These are phyloP conservation scores for Drosophila mayri DNA, from an alignment of 1,140 invertebrate genomes.

Conservation along the genomic window DNA sequence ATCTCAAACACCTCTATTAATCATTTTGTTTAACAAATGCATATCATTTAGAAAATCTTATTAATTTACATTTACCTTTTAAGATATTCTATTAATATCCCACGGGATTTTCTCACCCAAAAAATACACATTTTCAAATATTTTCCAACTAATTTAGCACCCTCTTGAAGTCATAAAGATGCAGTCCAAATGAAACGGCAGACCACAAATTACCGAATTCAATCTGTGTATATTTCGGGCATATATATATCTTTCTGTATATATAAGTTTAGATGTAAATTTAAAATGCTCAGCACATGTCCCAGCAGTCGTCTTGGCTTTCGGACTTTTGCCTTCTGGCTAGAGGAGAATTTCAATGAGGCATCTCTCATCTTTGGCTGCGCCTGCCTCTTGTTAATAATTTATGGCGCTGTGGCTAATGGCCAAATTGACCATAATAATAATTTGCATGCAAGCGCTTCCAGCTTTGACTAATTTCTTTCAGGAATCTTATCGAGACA, in stretches of 20 bases:
- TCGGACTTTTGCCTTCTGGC: conserved; percentile 34
- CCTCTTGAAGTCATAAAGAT: conserved; percentile 30
- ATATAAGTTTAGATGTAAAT: conserved; percentile 36
- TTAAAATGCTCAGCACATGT: conserved; percentile 38
- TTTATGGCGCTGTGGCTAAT: conserved; percentile 77
- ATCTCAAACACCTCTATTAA: conserved; percentile 21
- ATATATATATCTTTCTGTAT: conserved; percentile 2
- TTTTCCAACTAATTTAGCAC: conserved; percentile 69
- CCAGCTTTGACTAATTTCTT: conserved; percentile 74
- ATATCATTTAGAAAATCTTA: conserved; percentile 19
- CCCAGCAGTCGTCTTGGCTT: conserved; percentile 27
- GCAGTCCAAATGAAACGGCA: conserved; percentile 53
- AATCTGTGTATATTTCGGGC: conserved; percentile 34
- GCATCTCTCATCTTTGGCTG: conserved; percentile 47
- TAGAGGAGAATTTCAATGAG: conserved; percentile 72
- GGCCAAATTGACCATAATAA: conserved; percentile 78
- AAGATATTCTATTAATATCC: conserved; percentile 32
- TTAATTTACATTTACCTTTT: conserved; percentile 36
- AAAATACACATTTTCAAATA: conserved; percentile 45
- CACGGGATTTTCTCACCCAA: neutral
- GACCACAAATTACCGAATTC: conserved; percentile 70
- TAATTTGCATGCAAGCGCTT: conserved; percentile 76
- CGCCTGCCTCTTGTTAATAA: conserved; percentile 51
- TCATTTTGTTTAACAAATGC: conserved; percentile 26
- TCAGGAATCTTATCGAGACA: conserved; percentile 24